Evolutionary conservation across 2,797 vertebrate genomes (phyloP).

Genomic region (Loriculus beryllinus): DNA sequence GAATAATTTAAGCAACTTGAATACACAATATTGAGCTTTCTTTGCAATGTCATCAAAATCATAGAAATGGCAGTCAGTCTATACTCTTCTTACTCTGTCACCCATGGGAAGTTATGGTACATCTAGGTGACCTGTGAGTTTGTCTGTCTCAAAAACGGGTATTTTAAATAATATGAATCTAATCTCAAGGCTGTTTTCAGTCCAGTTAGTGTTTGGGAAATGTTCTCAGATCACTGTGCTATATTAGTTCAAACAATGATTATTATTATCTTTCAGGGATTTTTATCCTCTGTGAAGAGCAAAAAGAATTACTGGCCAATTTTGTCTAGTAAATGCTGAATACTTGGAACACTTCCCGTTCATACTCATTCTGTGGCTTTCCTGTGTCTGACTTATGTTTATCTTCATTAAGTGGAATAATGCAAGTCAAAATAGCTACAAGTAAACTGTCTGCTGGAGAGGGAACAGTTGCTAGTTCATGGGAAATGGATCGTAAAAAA

Average conservation of each 20-base stretch:
- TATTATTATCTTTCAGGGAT: conserved; percentile 54
- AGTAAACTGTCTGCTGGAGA: conserved; percentile 65
- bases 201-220: conserved; percentile 18
- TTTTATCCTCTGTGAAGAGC: conserved; percentile 47
- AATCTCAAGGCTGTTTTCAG: conserved; percentile 12
- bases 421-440: conserved; percentile 68
- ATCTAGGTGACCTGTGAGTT: background rate
- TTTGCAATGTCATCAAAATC: background rate
- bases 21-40: background rate
- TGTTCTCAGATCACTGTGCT: conserved; percentile 12
- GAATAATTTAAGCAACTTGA: background rate
- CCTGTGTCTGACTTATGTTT: conserved; percentile 69
- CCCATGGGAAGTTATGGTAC: background rate
- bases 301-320: conserved; percentile 55
- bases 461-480: conserved; percentile 59
- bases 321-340: conserved; percentile 56
- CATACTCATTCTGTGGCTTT: conserved; percentile 54
- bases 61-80: background rate
- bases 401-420: conserved; percentile 70
- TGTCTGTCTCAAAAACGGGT: conserved; percentile 4
- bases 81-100: background rate
- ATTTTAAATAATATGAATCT: conserved; percentile 22
- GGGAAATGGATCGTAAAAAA: conserved; percentile 62
- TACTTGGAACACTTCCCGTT: conserved; percentile 51
- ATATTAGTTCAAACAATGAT: conserved; percentile 45